Base-by-base conservation (phyloP, 1,140 invertebrate species). In the Drosophila neocordata region DNA sequence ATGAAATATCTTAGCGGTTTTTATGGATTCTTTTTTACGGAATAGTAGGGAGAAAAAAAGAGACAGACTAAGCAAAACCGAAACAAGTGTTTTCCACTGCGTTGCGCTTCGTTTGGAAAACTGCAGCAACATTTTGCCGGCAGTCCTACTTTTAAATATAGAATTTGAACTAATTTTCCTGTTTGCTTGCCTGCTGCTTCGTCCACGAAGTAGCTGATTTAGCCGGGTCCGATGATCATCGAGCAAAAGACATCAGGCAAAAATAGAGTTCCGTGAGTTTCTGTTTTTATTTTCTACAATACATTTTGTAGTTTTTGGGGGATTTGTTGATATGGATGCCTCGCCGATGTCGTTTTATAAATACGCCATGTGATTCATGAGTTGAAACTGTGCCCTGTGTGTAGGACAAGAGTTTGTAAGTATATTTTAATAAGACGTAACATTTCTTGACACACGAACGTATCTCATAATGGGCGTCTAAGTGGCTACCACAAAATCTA, bases 61-160 rank as follows among this genome's bases (percentile, higher is more conserved):
- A 31, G 1, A 31, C 2, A 24, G 22, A 6, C 27, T 4, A 53
- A 35, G 68, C 55, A 67, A 79, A 65, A 41, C 13, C 60, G 18
- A 87, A 87, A 87, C 83, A 87, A 87, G 83, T 87, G 83, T 87
- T 88, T 87, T 87, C 83, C 82, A 82, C 59, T 41, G 68, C 81
- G 82, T 76, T 85, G 82, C 82, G 60, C 83, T 76, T 75, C 82
- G 82, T 82, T 88, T 88, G 82, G 82, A 87, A 88, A 76, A 79
- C 74, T 58, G 62, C 62, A 64, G 74, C 82, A 78, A 76, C 83
- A 87, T 83, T 88, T 88, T 69, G 83, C 84, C 79, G 83, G 69
- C 79, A 88, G 83, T 88, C 77, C 83, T 88, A 88, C 69, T 88
- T 88, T 88, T 88, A 88, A 88, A 79, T 88, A 69, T 88, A 88